Evolutionary conservation across 2,888 invertebrate species (phyloP).

Genomic region (Lithophane socia): DNA sequence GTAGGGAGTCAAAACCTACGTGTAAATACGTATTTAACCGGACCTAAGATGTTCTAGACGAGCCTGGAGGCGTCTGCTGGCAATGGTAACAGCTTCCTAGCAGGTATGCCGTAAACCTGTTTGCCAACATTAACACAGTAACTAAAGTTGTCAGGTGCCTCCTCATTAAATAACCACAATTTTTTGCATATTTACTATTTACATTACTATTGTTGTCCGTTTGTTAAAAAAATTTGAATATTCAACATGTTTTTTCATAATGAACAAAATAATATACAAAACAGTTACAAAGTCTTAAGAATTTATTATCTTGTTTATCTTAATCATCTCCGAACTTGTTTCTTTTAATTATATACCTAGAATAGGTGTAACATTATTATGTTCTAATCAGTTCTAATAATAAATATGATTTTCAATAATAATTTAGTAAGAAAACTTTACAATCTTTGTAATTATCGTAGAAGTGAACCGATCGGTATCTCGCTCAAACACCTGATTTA

Average conservation of each 20-base stretch:
- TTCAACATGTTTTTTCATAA: constrained; percentile 32
- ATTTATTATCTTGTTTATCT: constrained; percentile 37
- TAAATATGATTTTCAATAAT: constrained; percentile 19
- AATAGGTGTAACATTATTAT: constrained; percentile 19
- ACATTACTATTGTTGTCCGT: neutral
- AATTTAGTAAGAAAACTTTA: neutral
- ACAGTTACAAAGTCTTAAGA: constrained; percentile 22
- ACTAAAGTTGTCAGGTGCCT: neutral
- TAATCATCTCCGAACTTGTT: constrained; percentile 41
- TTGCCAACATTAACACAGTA: too few relatives aligned
- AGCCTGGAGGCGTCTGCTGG: neutral
- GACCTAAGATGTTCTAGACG: too few relatives aligned
- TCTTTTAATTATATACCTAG: constrained; percentile 29
- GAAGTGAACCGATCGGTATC: constrained; percentile 12
- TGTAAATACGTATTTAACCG: neutral
- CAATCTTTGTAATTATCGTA: neutral
- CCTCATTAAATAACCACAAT: too few relatives aligned
- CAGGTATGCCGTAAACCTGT: neutral
- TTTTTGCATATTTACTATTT: neutral
- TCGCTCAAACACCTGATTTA: constrained; percentile 13
- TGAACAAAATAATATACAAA: constrained; percentile 22
- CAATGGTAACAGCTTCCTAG: neutral
- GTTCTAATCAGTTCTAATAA: constrained; percentile 5
- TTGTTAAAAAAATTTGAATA: constrained; percentile 23
- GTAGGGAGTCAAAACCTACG: neutral